Evolutionary conservation across 1,140 invertebrate species (phyloP).

Genomic region (Bombyx mandarina): DNA sequence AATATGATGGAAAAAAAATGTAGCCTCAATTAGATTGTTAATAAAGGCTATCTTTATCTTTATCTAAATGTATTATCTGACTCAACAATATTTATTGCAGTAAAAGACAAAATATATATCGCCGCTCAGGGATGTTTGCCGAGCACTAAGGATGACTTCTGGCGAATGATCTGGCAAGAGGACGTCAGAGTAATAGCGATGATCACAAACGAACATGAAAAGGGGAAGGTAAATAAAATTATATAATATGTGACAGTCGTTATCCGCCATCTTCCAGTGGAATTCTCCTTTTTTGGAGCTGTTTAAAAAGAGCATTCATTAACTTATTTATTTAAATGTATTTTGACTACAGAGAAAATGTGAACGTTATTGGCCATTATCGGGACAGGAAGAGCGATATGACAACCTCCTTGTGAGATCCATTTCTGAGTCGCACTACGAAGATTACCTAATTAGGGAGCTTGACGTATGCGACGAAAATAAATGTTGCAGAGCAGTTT

Average conservation of each 20-base stretch:
- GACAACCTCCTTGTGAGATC: conserved; percentile 78
- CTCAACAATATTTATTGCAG: conserved; percentile 24
- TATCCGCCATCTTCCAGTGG: too few species aligned
- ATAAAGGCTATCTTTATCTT: too few species aligned
- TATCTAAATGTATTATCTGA: not conserved
- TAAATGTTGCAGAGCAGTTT: conserved; percentile 81
- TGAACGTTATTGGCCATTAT: conserved; percentile 94
- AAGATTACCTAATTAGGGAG: conserved; percentile 91
- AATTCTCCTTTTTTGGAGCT: too few species aligned
- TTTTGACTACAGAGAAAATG: conserved; percentile 84
- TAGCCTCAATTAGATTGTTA: too few species aligned
- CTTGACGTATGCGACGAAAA: conserved; percentile 76
- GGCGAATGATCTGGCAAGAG: conserved; percentile 99
- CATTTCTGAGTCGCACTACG: conserved; percentile 78
- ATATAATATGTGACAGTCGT: too few species aligned
- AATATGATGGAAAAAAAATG: too few species aligned
- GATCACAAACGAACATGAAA: conserved; percentile 98
- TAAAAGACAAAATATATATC: conserved; percentile 78
- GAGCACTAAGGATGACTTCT: conserved; percentile 93
- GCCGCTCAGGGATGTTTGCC: conserved; percentile 94
- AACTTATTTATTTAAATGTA: too few species aligned
- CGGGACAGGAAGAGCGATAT: conserved; percentile 80
- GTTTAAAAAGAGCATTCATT: too few species aligned
- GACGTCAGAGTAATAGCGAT: conserved; percentile 97
- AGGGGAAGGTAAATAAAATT: conserved; percentile 74